A percentile compares a stretch with the other conserved stretches of the same genome.
Conservation (phyloP, 2,113 vertebrate species). For the Rhynchopsitta pachyrhyncha region DNA sequence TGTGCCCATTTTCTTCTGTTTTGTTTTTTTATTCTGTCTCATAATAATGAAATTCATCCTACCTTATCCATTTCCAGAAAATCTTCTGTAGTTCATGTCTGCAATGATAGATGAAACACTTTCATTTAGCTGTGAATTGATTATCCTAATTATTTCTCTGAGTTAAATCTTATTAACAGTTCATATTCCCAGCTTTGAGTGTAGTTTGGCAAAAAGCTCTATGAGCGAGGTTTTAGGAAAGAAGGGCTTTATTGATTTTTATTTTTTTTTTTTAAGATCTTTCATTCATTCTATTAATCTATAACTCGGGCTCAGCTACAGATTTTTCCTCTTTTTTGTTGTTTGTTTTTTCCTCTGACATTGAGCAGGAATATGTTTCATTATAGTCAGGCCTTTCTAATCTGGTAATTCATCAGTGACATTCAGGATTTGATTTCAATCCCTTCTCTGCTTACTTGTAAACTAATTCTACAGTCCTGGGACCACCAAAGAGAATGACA, state of each 20-base stretch:
- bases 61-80: neutral
- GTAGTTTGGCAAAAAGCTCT: neutral
- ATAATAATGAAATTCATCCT: neutral
- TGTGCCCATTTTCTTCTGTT: neutral
- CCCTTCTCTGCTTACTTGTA: conserved; percentile 36
- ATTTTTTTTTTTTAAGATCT: neutral
- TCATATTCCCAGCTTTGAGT: neutral
- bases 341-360: conserved; percentile 12
- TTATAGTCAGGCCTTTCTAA: conserved; percentile 20
- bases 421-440: conserved; percentile 35
- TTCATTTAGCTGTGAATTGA: neutral
- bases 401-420: conserved; percentile 17
- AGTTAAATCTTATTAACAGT: neutral
- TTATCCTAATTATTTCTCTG: neutral
- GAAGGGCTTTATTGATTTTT: neutral
- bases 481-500: conserved; percentile 54
- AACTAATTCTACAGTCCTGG: conserved; percentile 30
- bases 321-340: neutral
- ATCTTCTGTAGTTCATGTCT: neutral
- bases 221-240: neutral
- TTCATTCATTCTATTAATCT: neutral
- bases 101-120: neutral
- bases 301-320: neutral
- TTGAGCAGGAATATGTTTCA: conserved; percentile 9
- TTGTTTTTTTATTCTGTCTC: neutral